Percentiles rank a stretch among this genome's conserved stretches.
Conservation (phyloP, 2,113 vertebrate species). For the Varanus salvator region DNA sequence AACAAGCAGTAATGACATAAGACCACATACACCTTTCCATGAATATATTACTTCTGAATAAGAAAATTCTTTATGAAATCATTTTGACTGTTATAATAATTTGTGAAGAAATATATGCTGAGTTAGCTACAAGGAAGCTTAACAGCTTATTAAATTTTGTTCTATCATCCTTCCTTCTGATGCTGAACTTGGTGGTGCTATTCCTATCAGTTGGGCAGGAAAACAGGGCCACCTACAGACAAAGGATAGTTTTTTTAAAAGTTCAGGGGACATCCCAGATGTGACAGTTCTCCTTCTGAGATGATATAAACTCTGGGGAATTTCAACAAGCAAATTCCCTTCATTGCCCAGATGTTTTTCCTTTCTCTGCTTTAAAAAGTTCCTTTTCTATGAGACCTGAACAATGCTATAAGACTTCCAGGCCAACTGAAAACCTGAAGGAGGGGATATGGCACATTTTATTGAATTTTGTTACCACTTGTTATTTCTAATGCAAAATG, state of each 20-base stretch:
- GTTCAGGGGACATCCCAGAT: background rate
- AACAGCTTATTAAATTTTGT: background rate
- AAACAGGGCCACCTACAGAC: slow-evolving; percentile 14
- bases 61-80: background rate
- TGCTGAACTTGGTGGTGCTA: background rate
- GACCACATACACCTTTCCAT: background rate
- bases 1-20: background rate
- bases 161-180: background rate
- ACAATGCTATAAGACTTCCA: background rate
- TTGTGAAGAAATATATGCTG: background rate
- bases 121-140: background rate
- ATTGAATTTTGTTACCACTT: background rate
- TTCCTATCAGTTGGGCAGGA: slow-evolving; percentile 14
- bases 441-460: background rate
- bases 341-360: background rate
- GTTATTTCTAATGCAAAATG: background rate
- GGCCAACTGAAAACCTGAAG: background rate
- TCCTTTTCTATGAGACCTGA: background rate
- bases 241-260: background rate
- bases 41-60: background rate
- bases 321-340: background rate
- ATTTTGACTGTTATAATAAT: slow-evolving; percentile 7
- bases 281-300: background rate
- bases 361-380: too few relatives aligned
- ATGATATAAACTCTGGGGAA: background rate